Percentiles rank a stretch among this genome's conserved stretches.
phyloP scores from a whole-genome alignment of 1,140 invertebrate genomes.

The Pachyrhynchus sulphureomaculatus region DNA sequence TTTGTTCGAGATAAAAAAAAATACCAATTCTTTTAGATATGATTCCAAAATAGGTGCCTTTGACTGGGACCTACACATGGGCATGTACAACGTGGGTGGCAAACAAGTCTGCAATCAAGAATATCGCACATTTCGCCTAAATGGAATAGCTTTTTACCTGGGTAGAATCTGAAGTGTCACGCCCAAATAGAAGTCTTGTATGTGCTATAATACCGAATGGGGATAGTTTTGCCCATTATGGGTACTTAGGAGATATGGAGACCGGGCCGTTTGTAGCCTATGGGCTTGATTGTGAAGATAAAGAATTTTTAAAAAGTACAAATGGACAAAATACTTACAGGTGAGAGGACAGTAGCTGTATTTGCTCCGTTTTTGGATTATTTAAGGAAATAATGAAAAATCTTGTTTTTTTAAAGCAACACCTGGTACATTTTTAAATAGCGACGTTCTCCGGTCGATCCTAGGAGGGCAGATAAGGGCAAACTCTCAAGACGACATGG shows the following conservation, averaged over 20 bases:
- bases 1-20: too few relatives aligned
- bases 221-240: conserved; percentile 62
- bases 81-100: conserved; percentile 61
- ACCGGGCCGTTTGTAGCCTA: conserved; percentile 80
- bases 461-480: too few relatives aligned
- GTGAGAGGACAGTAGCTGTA: too few relatives aligned
- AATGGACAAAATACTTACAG: conserved; percentile 60
- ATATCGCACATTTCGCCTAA: conserved; percentile 79
- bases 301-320: conserved; percentile 59
- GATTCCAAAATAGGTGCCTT: conserved; percentile 69
- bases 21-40: too few relatives aligned
- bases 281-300: conserved; percentile 68
- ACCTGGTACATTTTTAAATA: too few relatives aligned
- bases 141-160: conserved; percentile 82
- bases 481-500: too few relatives aligned
- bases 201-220: conserved; percentile 62
- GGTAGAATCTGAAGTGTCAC: conserved; percentile 74
- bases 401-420: too few relatives aligned
- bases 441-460: too few relatives aligned
- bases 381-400: too few relatives aligned
- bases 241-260: conserved; percentile 81
- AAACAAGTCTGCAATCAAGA: conserved; percentile 66
- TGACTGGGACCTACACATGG: conserved; percentile 92
- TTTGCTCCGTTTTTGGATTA: too few relatives aligned
- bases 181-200: conserved; percentile 75